Percentiles rank a stretch among this genome's conserved stretches.
phyloP scores from a whole-genome alignment of 2,113 vertebrate species.

The Triplophysa siluroides region DNA sequence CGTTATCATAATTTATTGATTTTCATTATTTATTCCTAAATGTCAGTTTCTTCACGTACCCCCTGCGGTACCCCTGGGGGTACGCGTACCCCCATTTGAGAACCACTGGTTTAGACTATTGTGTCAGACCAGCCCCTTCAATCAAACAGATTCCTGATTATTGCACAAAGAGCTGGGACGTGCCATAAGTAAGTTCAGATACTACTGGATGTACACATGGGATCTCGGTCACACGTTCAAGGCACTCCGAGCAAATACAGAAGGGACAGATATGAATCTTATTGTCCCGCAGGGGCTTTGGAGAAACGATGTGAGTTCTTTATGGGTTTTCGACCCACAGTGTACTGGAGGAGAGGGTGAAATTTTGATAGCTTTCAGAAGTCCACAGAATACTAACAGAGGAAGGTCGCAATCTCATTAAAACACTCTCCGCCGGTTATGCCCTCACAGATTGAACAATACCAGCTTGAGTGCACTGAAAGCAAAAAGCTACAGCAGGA shows the following conservation, averaged over 20 bases:
- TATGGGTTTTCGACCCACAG: background rate
- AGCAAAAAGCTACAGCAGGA: background rate
- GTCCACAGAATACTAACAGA: background rate
- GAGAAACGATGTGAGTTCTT: conserved; percentile 24
- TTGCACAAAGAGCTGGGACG: conserved; percentile 23
- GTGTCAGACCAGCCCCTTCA: conserved; percentile 49
- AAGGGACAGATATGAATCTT: conserved; percentile 36
- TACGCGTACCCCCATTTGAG: no score
- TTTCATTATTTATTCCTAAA: no score
- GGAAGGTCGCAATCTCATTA: conserved; percentile 15
- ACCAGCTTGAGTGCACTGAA: background rate
- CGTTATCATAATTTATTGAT: no score
- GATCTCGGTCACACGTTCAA: conserved; percentile 31
- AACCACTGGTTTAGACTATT: no score
- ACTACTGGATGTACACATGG: conserved; percentile 17
- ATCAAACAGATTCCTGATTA: conserved; percentile 38
- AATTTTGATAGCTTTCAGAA: background rate
- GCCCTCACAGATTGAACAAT: conserved; percentile 7
- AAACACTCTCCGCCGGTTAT: background rate
- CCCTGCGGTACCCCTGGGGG: no score
- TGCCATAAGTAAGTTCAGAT: conserved; percentile 14
- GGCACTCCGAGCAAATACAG: background rate
- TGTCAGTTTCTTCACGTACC: no score
- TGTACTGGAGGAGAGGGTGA: background rate
- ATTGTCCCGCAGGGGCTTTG: conserved; percentile 29